Conservation (phyloP, 2,113 vertebrate species). For the mouse (Mus musculus) region GRCm39 chr8:6236501-6237000, state of each 20-base stretch:
- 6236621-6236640: conserved; percentile 50
- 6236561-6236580: conserved; percentile 28
- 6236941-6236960: conserved; percentile 65
- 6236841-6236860: conserved; percentile 52
- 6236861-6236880: conserved; percentile 38
- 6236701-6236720: not conserved
- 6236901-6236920: not conserved
- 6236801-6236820: conserved; percentile 71
- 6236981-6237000: conserved; percentile 61
- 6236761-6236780: conserved; percentile 83
- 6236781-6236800: conserved; percentile 73
- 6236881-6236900: not conserved
- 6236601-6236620: not conserved
- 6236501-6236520: conserved; percentile 59
- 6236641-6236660: conserved; percentile 35
- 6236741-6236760: conserved; percentile 82
- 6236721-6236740: conserved; percentile 75
- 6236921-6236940: fast-evolving
- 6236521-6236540: conserved; percentile 58
- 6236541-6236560: conserved; percentile 67
- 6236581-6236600: conserved; percentile 62
- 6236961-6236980: conserved; percentile 74
- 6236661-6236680: not conserved
- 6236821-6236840: conserved; percentile 46
- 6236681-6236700: not conserved